Evolutionary conservation across 37 sponge, comb jelly and placozoan genomes (phyloP), one percentile per base, ranked within the genome.

Genomic region (Crambe crambe): DNA sequence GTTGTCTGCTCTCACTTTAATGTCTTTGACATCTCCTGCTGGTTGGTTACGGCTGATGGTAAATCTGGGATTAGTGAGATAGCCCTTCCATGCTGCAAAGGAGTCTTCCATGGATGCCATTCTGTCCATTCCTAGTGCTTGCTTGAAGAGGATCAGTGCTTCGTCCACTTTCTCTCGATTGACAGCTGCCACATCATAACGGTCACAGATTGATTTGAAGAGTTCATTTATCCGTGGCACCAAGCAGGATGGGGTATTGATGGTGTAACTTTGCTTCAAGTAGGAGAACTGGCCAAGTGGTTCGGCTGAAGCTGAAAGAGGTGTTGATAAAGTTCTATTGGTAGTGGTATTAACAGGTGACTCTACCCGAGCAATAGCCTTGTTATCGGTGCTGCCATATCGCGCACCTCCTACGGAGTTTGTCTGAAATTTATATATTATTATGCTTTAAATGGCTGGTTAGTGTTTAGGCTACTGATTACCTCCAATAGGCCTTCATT

Each of bases 101-200:
- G 61, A 72, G 0, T 71, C 72, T 31, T 27, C 44, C 32, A 81
- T 36, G 22, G 81, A 58, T 32, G 70, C 42, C 20, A n/a, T 32
- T 25, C 21, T 22, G 44, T 72, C 63, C 31, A 81, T 47, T 35
- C 38, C 73, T 3, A 81, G 43, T 23, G 72, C 73, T 25, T 71
- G 36, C 44, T 72, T 81, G 44, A 81, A 81, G 22, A 72, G 47
- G 1, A 1, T 25, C 40, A 81, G 72, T 25, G 81, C 81, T 26
- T 81, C 81, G 23, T 81, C 81, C 1, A 81, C 47, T 58, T 81
- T 81, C 34, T 81, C 81, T 15, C 81, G 59, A 58, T 81, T 81
- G 1, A 42, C 38, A 31, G 72, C 81, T 6, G 81, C 72, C 12
- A 81, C 38, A 30, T 81, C 81, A 26, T 81, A 81, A 31, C 81